Evolutionary conservation across 1,140 invertebrate species (phyloP).

Genomic region (Limonius californicus): DNA sequence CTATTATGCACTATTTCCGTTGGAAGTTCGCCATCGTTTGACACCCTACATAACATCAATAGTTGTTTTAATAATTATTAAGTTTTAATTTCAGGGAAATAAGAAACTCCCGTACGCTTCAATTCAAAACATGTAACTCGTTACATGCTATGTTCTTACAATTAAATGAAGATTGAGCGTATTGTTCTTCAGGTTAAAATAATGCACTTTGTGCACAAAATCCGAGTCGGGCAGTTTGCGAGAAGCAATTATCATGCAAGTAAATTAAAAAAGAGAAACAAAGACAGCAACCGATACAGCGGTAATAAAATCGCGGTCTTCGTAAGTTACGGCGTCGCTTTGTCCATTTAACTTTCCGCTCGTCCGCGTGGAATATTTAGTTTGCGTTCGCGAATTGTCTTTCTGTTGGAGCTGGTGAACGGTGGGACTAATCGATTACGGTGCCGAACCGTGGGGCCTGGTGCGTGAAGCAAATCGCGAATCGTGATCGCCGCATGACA

Average conservation of each 20-base stretch:
- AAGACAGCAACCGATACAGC: slow-evolving; percentile 4
- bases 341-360: slow-evolving; percentile 31
- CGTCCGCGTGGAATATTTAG: slow-evolving; percentile 32
- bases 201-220: no score
- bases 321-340: slow-evolving; percentile 27
- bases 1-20: no score
- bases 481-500: slow-evolving; percentile 26
- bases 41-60: no score
- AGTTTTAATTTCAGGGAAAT: no score
- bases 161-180: no score
- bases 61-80: no score
- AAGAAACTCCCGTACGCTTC: no score
- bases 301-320: slow-evolving; percentile 29
- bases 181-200: no score
- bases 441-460: slow-evolving; percentile 24
- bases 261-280: neutral
- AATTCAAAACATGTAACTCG: no score
- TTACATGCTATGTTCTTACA: no score
- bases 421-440: slow-evolving; percentile 26
- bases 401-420: slow-evolving; percentile 18
- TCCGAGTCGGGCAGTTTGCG: no score
- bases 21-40: no score
- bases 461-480: slow-evolving; percentile 33
- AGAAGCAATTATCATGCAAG: slow-evolving; percentile 10
- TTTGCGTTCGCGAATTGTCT: slow-evolving; percentile 28